Base-by-base conservation (phyloP, 2,888 invertebrate genomes). In the Tachina grossa region DNA sequence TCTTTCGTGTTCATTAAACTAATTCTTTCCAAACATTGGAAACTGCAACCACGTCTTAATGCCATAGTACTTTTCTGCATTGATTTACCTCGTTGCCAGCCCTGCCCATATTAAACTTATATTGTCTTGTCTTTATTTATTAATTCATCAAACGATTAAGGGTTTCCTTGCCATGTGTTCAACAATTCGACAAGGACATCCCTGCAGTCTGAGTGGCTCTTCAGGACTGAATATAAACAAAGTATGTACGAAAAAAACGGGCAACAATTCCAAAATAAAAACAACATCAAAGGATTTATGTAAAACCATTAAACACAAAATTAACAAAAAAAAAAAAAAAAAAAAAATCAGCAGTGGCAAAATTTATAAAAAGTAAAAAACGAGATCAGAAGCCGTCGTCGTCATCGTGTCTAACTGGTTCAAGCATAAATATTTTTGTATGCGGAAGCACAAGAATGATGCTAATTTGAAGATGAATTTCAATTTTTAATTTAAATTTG, bases 281-380 rank as follows among this genome's bases (percentile, higher is more conserved):
- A 80, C 87, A 89, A 90, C 90, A 90, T 91, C 90, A 90, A 90
- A 90, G 91, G 89, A 87, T 88, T 87, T 77, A 63, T 71, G 63
- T 78, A 76, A 75, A 85, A 77, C 76, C 82, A 86, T 87, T 88
- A 66, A 71, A 68, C 51, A 76, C 63, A 72, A 76, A 77, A 71
- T 55, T 51, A 80, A 22, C 10, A 87, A 88, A 88, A 85, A 88
- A 89, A 22, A 59, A 31, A 9, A n/a, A 47, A 19, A 61, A 74
- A 49, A 71, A 69, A 65, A 9, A 59, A 41, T 47, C 71, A 89
- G 89, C 88, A 89, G 88, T 88, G 88, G 87, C 53, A 75, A 66
- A 76, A 11, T 22, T 63, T 63, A 51, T 63, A 87, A 88, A 87
- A 88, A 87, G 31, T 81, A 13, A 68, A n/a, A 80, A 76, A 66